phyloP scores from a whole-genome alignment of 2,113 vertebrate genomes.

The Cyanocitta stelleri region DNA sequence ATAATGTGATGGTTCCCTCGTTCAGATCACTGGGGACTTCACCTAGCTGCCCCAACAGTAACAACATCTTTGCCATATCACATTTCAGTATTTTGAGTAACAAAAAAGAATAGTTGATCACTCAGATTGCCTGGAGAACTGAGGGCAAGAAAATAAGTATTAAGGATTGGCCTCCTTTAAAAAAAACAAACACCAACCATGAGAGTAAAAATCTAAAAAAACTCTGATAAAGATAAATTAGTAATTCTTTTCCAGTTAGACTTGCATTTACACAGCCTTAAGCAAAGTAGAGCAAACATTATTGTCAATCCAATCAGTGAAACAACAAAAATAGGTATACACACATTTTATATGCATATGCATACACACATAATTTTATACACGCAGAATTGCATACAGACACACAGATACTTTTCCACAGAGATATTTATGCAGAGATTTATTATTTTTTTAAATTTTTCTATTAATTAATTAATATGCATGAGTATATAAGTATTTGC shows the following conservation, averaged over 20 bases:
- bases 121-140: background rate
- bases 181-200: background rate
- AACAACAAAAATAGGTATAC: background rate
- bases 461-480: background rate
- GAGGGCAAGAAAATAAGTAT: background rate
- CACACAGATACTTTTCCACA: background rate
- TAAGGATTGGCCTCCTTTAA: background rate
- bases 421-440: background rate
- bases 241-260: background rate
- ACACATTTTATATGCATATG: background rate
- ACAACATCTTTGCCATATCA: background rate
- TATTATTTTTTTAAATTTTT: background rate
- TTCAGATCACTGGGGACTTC: background rate
- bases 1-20: background rate
- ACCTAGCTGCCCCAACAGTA: background rate
- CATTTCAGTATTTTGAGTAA: background rate
- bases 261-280: background rate
- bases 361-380: background rate
- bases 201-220: background rate
- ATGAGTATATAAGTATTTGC: background rate
- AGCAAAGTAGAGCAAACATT: background rate
- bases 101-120: background rate
- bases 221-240: background rate
- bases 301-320: background rate
- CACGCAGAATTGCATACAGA: background rate